phyloP scores from a whole-genome alignment of 2,797 vertebrate genomes.

The Gouania willdenowi region DNA sequence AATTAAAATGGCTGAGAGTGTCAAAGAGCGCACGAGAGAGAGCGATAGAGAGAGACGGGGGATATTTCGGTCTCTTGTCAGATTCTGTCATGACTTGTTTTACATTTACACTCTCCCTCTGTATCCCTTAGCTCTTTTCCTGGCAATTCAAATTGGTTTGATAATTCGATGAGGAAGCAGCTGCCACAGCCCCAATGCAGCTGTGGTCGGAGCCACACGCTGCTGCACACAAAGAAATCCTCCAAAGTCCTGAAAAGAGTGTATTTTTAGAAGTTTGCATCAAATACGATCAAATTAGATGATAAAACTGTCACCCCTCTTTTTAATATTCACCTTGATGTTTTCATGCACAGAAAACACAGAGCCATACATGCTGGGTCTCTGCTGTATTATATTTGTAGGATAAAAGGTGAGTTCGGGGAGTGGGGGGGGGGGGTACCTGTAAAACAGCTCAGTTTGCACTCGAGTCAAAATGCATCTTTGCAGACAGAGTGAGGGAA shows the following conservation, averaged over 20 bases:
- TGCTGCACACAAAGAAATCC: slow-evolving; percentile 1
- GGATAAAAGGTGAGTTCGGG: slow-evolving; percentile 57
- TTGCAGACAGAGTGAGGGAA: slow-evolving; percentile 46
- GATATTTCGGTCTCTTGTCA: slow-evolving; percentile 66
- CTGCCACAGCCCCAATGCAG: slow-evolving; percentile 27
- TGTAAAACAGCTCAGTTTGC: slow-evolving; percentile 69
- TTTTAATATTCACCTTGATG: neutral
- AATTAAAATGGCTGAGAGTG: slow-evolving; percentile 62
- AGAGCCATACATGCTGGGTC: slow-evolving; percentile 62
- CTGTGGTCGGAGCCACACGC: slow-evolving; percentile 5
- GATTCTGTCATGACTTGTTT: slow-evolving; percentile 71
- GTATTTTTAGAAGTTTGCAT: slow-evolving; percentile 2
- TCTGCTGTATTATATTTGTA: slow-evolving; percentile 70
- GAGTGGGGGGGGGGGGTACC: slow-evolving; percentile 69
- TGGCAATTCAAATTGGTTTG: slow-evolving; percentile 50
- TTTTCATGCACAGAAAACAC: neutral
- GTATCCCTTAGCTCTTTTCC: slow-evolving; percentile 49
- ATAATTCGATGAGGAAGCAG: slow-evolving; percentile 53
- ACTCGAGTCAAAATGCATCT: slow-evolving; percentile 72
- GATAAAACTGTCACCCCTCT: slow-evolving; percentile 16
- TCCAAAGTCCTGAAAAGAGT: neutral
- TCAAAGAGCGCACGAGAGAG: slow-evolving; percentile 52
- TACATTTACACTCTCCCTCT: slow-evolving; percentile 65
- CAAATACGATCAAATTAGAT: slow-evolving; percentile 5
- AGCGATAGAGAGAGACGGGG: slow-evolving; percentile 40